Conservation (phyloP, 1,140 invertebrate genomes). For the Heliothis subflexa region DNA sequence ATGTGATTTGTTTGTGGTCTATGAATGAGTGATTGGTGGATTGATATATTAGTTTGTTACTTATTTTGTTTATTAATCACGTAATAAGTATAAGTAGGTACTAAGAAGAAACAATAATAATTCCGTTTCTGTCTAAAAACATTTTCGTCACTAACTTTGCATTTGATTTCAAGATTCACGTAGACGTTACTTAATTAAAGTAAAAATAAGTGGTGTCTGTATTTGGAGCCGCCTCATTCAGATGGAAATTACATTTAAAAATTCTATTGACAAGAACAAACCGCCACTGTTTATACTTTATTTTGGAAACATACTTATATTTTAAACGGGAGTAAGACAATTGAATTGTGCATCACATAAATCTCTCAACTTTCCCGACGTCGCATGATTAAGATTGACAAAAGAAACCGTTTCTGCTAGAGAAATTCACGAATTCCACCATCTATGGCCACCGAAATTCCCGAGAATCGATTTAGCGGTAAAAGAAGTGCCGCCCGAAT, state of each 20-base stretch:
- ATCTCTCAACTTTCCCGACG: conserved; percentile 57
- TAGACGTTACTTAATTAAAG: not conserved
- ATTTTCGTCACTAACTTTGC: too few species aligned
- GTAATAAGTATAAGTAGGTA: too few species aligned
- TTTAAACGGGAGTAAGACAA: conserved; percentile 46
- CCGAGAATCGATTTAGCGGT: conserved; percentile 64
- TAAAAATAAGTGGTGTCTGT: not conserved
- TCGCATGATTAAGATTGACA: conserved; percentile 63
- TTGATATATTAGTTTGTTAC: not conserved
- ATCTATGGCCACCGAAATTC: conserved; percentile 59
- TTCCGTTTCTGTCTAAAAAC: too few species aligned
- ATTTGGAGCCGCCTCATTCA: conserved; percentile 5
- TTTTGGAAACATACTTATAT: conserved; percentile 37
- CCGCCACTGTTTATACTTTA: conserved; percentile 28
- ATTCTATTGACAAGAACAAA: conserved; percentile 31
- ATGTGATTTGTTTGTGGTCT: not conserved
- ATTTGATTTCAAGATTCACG: too few species aligned
- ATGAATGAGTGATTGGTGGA: not conserved
- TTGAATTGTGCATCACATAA: conserved; percentile 47
- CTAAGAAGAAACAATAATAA: too few species aligned
- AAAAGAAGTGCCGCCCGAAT: conserved; percentile 60
- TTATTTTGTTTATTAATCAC: not conserved
- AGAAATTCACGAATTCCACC: conserved; percentile 52
- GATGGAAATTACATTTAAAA: conserved; percentile 32
- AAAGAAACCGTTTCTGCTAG: conserved; percentile 61